Evolutionary conservation across 2,797 vertebrate species (phyloP), one percentile per base, ranked within the genome.

Genomic region (Rhinogobio ventralis): DNA sequence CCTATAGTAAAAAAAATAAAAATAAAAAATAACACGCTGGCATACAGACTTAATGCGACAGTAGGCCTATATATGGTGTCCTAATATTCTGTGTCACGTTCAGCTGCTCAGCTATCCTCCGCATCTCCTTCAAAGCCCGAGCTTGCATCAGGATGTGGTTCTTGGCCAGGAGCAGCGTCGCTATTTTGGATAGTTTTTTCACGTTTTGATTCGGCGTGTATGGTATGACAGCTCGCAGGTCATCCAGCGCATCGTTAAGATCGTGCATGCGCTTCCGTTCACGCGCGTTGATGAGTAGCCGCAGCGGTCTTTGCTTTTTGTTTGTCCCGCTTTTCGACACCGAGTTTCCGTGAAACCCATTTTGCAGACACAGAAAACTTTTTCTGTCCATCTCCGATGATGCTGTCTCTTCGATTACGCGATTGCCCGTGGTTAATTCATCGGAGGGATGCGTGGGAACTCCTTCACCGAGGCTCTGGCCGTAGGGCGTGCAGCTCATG

Each of bases 261-360:
- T 94, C 94, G 88, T 94, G 94, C 94, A 95, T 95, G 84, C 95
- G 90, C 90, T 92, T 91, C 82, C 95, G 91, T 91, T 95, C 94
- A 2, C 94, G 93, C 67, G 93, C 92, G 85, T 95, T 95, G 81
- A 94, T 93, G 60, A 91, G 94, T 46, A 95, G 88, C 72, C 95
- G 57, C 39, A 23, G 9, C 5, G 69, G 20, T 79, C 85, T 93
- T 85, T 62, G 91, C 91, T 84, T 90, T 87, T 64, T 93, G 92
- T 85, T 94, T 90, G 90, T 93, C 92, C 5, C 19, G 1, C 60
- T 13, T 36, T 25, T 46, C 23, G 30, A 30, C 71, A 23, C 4
- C 20, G 33, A 42, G 46, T 77, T 23, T 36, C 9, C 51, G 14
- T 6, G 14, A 72, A 36, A 39, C 28, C 51, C 79, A 13, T 46